phyloP scores from a whole-genome alignment of 2,888 invertebrate genomes.

The Drosophila hamatofila region DNA sequence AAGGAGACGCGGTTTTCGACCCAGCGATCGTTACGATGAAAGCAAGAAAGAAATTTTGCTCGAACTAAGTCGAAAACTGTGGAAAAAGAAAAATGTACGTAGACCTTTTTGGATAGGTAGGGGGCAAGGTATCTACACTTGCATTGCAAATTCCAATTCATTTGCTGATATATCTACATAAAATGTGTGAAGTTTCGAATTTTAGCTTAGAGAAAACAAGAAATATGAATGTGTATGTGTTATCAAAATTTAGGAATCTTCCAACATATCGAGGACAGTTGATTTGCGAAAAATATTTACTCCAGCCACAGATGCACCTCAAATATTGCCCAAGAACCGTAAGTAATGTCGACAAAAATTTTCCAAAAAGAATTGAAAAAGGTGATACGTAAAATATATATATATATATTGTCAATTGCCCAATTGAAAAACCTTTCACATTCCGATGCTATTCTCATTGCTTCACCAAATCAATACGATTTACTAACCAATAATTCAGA shows the following conservation, averaged over 20 bases:
- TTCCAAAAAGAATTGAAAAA: slow-evolving; percentile 34
- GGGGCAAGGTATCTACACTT: not conserved
- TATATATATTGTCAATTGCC: slow-evolving; percentile 18
- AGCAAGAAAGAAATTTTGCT: slow-evolving; percentile 92
- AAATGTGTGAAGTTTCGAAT: not conserved
- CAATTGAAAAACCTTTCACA: slow-evolving; percentile 20
- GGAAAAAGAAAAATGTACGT: slow-evolving; percentile 88
- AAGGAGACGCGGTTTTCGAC: slow-evolving; percentile 92
- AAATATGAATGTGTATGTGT: slow-evolving; percentile 37
- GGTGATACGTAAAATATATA: slow-evolving; percentile 71
- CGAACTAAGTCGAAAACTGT: slow-evolving; percentile 92
- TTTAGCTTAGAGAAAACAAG: slow-evolving; percentile 43
- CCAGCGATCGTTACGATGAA: slow-evolving; percentile 93
- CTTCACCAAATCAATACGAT: not conserved
- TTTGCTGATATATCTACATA: not conserved
- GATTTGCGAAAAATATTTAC: slow-evolving; percentile 95
- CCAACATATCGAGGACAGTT: slow-evolving; percentile 87
- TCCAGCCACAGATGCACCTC: slow-evolving; percentile 93
- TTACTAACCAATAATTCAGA: not conserved
- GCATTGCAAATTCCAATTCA: not conserved
- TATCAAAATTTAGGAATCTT: slow-evolving; percentile 70
- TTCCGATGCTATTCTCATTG: slow-evolving; percentile 4
- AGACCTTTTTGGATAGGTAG: slow-evolving; percentile 1
- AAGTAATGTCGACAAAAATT: slow-evolving; percentile 82
- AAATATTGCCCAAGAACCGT: slow-evolving; percentile 91